Evolutionary conservation across 2,888 invertebrate genomes (phyloP).

Genomic region (Drosophila mulleri): DNA sequence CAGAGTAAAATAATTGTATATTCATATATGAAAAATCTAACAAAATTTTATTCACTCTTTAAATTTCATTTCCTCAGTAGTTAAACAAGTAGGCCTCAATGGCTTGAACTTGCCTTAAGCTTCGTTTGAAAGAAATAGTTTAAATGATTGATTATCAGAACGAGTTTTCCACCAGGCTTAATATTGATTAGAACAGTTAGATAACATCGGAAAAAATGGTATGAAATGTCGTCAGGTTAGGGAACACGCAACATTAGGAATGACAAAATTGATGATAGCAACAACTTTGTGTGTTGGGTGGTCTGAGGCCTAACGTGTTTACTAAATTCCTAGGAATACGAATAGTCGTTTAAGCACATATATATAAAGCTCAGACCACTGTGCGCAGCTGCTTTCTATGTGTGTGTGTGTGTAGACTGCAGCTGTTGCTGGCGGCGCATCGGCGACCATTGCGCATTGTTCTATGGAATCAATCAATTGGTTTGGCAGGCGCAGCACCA

Average conservation of each 20-base stretch:
- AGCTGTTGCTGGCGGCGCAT: constrained; percentile 46
- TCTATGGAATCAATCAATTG: constrained; percentile 80
- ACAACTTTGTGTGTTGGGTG: background rate
- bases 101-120: background rate
- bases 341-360: background rate
- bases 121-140: background rate
- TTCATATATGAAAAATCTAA: too few relatives aligned
- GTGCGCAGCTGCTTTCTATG: constrained; percentile 37
- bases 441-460: constrained; percentile 67
- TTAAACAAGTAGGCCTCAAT: too few relatives aligned
- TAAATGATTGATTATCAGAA: background rate
- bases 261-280: constrained; percentile 5
- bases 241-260: background rate
- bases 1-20: too few relatives aligned
- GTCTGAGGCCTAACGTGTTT: background rate
- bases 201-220: background rate
- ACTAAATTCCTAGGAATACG: background rate
- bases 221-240: background rate
- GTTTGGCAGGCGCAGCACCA: constrained; percentile 69
- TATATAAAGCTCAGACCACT: constrained; percentile 45
- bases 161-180: too few relatives aligned
- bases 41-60: too few relatives aligned
- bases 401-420: constrained; percentile 23
- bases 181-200: background rate
- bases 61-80: too few relatives aligned